These are phyloP conservation scores for Leptopilina drosophilae DNA, from an alignment of 2,888 invertebrate species.

Conservation along the genomic window DNA sequence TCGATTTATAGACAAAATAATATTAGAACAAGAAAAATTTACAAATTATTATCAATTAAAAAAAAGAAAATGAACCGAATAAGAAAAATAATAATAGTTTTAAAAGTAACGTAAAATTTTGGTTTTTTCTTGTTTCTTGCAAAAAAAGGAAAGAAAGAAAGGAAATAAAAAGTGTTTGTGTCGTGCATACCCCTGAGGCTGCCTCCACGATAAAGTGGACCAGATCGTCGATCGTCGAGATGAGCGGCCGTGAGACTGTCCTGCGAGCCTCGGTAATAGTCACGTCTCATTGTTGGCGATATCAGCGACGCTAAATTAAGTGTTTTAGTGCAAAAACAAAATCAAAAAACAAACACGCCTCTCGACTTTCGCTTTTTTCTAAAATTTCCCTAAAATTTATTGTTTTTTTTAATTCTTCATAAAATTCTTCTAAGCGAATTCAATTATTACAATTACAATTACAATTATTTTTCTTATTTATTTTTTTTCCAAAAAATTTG, in stretches of 20 bases:
- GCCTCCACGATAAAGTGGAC: conserved; percentile 85
- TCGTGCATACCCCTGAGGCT: conserved; percentile 77
- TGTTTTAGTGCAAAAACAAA: conserved; percentile 72
- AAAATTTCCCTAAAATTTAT: too few species aligned
- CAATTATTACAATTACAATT: too few species aligned
- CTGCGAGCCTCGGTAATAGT: conserved; percentile 94
- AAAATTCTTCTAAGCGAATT: too few species aligned
- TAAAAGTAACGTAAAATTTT: too few species aligned
- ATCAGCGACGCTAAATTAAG: conserved; percentile 77
- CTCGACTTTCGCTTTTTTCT: conserved; percentile 71
- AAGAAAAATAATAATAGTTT: too few species aligned
- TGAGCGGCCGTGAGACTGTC: conserved; percentile 88
- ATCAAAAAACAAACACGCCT: conserved; percentile 57
- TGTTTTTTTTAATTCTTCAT: too few species aligned
- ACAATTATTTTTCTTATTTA: too few species aligned
- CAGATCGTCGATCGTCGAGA: conserved; percentile 79
- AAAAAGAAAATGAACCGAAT: too few species aligned
- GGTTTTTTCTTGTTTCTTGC: not conserved
- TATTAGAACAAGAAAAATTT: too few species aligned
- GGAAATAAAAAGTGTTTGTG: conserved; percentile 65
- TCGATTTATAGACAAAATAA: too few species aligned
- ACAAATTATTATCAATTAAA: too few species aligned
- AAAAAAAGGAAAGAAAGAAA: conserved; percentile 44
- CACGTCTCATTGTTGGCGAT: conserved; percentile 87
- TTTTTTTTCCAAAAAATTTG: too few species aligned